Evolutionary conservation across 1,140 invertebrate genomes (phyloP).

Genomic region (Drosophila murphyi): DNA sequence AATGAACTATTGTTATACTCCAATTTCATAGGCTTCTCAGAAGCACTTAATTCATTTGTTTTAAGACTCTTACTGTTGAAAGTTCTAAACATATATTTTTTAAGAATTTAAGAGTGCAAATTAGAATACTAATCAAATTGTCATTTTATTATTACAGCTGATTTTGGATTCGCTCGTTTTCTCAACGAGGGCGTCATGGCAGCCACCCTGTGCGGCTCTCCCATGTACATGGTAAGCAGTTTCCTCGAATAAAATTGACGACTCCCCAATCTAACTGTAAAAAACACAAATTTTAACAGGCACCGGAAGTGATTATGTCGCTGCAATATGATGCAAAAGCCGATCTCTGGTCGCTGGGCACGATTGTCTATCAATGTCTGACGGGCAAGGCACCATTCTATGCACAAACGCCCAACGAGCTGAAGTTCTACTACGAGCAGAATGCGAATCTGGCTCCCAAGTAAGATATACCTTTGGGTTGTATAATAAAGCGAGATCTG

Average conservation of each 20-base stretch:
- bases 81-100: too few species aligned
- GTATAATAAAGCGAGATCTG: neutral
- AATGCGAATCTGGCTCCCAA: slow-evolving; percentile 97
- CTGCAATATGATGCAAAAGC: slow-evolving; percentile 99
- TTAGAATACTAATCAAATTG: too few species aligned
- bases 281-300: slow-evolving; percentile 86
- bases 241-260: neutral
- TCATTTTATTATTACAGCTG: slow-evolving; percentile 86
- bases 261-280: neutral
- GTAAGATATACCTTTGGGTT: slow-evolving; percentile 86
- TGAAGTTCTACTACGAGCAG: slow-evolving; percentile 99
- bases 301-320: slow-evolving; percentile 99
- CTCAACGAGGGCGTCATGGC: slow-evolving; percentile 99
- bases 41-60: too few species aligned
- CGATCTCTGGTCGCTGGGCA: slow-evolving; percentile 99
- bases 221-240: slow-evolving; percentile 97
- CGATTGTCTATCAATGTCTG: slow-evolving; percentile 99
- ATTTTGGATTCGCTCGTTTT: slow-evolving; percentile 99
- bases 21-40: too few species aligned
- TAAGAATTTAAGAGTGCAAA: too few species aligned
- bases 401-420: slow-evolving; percentile 98
- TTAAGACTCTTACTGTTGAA: too few species aligned
- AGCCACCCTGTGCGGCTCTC: slow-evolving; percentile 99
- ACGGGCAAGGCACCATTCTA: slow-evolving; percentile 99
- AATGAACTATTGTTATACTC: too few species aligned